A percentile compares a stretch with the other conserved stretches of the same genome.
These are phyloP conservation scores for Gallinago jamesoni DNA, from an alignment of 2,113 vertebrate genomes.

Conservation along the genomic window DNA sequence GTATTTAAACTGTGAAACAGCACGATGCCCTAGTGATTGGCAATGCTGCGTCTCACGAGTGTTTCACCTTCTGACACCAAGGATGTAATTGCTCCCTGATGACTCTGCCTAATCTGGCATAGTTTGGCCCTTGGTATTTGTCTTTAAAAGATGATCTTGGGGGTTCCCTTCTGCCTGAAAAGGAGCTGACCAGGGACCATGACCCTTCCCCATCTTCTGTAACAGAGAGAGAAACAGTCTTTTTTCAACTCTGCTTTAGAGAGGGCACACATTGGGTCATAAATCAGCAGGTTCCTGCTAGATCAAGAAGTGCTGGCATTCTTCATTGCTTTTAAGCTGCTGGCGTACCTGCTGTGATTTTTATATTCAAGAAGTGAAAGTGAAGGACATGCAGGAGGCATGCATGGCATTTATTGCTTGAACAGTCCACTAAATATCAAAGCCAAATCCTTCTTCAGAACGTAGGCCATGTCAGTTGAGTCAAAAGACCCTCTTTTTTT, in stretches of 20 bases:
- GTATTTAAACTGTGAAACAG: neutral
- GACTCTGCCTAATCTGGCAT: neutral
- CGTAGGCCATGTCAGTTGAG: neutral
- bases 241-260: neutral
- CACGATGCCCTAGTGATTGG: neutral
- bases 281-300: neutral
- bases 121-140: neutral
- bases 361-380: neutral
- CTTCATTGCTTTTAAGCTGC: neutral
- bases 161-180: neutral
- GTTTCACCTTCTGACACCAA: neutral
- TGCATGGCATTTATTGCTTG: neutral
- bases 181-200: neutral
- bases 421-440: neutral
- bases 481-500: neutral
- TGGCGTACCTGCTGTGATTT: neutral
- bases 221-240: accelerated
- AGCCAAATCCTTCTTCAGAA: neutral
- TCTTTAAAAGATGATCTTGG: neutral
- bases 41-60: neutral
- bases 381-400: neutral
- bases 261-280: neutral
- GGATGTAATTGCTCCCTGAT: neutral
- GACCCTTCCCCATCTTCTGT: neutral
- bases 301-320: neutral